phyloP scores from a whole-genome alignment of 2,797 vertebrate genomes.

The Epinephelus coioides region DNA sequence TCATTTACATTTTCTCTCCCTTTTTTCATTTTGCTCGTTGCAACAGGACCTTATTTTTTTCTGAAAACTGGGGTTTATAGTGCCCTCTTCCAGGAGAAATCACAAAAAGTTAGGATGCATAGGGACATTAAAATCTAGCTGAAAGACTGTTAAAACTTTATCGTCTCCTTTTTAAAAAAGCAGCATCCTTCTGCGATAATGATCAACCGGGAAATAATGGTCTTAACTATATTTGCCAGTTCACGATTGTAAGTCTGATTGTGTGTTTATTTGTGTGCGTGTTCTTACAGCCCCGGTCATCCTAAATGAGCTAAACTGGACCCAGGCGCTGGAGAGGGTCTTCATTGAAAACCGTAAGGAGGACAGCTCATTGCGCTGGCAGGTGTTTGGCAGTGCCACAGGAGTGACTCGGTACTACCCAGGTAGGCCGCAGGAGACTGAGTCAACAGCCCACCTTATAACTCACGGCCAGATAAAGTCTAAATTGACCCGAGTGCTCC shows the following conservation, averaged over 20 bases:
- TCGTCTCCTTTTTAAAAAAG: not conserved
- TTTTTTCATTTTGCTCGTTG: conserved; percentile 2
- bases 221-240: not conserved
- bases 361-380: conserved; percentile 96
- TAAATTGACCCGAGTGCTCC: conserved; percentile 75
- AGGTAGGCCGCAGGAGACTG: conserved; percentile 60
- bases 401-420: conserved; percentile 94
- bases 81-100: conserved; percentile 10
- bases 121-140: not conserved
- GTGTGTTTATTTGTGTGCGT: conserved; percentile 12
- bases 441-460: conserved; percentile 59
- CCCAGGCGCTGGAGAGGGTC: conserved; percentile 93
- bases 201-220: too few relatives aligned
- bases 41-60: conserved; percentile 15
- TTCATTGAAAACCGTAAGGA: conserved; percentile 95
- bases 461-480: conserved; percentile 72
- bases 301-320: conserved; percentile 99
- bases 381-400: conserved; percentile 98
- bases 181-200: too few relatives aligned
- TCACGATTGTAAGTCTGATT: not conserved
- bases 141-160: not conserved
- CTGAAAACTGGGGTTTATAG: not conserved
- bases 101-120: conserved; percentile 14
- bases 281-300: conserved; percentile 91
- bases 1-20: conserved; percentile 35